Percentiles rank a stretch among this genome's conserved stretches.
phyloP scores from a whole-genome alignment of 2,797 vertebrate genomes.

The Tauraco hartlaubi region DNA sequence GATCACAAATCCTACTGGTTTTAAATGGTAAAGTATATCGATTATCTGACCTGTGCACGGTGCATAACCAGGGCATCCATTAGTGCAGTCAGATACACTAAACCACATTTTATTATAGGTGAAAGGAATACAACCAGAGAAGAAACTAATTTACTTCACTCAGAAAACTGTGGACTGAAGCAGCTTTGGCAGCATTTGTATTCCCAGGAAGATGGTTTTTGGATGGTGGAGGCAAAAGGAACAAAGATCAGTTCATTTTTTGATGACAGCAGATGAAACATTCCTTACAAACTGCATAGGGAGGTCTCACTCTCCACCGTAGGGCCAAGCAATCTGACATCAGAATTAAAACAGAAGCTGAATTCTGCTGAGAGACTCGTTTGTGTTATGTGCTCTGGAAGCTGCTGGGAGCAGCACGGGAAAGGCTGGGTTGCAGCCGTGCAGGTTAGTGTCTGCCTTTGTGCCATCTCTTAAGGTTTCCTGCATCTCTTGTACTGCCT shows the following conservation, averaged over 20 bases:
- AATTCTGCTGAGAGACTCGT: not conserved
- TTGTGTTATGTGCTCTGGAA: not conserved
- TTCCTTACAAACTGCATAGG: not conserved
- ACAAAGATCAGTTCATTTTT: not conserved
- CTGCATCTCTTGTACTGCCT: not conserved
- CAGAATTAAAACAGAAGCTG: not conserved
- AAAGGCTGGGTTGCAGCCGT: not conserved
- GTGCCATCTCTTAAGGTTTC: not conserved
- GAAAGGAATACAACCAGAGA: not conserved
- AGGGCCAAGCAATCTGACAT: not conserved
- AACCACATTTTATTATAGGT: not conserved
- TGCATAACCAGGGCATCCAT: not conserved
- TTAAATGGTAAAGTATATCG: slow-evolving; percentile 6
- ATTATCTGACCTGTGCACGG: slow-evolving; percentile 18
- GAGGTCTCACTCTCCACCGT: not conserved
- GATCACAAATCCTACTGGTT: not conserved
- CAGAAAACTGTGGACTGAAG: not conserved
- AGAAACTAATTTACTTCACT: not conserved
- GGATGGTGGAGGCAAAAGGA: not conserved
- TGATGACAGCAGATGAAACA: not conserved
- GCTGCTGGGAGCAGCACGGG: not conserved
- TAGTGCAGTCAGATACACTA: slow-evolving; percentile 8
- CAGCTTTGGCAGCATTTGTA: not conserved
- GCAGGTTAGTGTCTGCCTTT: not conserved
- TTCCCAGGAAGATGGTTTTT: not conserved